Evolutionary conservation across 2,797 vertebrate species (phyloP).

Genomic region (Sphenodon punctatus): DNA sequence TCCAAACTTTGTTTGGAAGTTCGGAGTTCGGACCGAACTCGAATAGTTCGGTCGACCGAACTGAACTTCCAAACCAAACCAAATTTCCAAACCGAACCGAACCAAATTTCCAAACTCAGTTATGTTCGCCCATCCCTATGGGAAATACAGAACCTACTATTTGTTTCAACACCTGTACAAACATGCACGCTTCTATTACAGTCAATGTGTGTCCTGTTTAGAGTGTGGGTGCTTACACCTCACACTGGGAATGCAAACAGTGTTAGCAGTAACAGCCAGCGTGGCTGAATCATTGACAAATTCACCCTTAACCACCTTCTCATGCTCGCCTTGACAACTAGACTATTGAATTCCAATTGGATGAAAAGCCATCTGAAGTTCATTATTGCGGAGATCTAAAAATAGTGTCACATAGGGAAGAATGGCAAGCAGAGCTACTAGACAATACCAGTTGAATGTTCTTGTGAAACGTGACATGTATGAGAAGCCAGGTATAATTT

Average conservation of each 20-base stretch:
- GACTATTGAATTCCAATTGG: conserved; percentile 62
- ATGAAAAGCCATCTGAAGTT: conserved; percentile 44
- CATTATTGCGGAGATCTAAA: too few species aligned
- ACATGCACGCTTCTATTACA: too few species aligned
- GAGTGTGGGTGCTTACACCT: conserved; percentile 8
- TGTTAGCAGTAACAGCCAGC: conserved; percentile 34
- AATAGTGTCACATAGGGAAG: conserved; percentile 59
- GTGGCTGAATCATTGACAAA: conserved; percentile 71
- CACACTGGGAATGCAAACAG: background rate
- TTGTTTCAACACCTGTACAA: too few species aligned
- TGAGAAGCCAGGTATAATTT: conserved; percentile 59
- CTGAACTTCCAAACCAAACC: too few species aligned
- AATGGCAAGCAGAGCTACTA: conserved; percentile 53
- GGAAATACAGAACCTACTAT: too few species aligned
- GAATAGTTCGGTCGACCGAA: too few species aligned
- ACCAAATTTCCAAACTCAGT: too few species aligned
- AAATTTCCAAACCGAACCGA: too few species aligned
- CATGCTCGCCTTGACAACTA: conserved; percentile 65
- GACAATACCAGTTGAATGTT: conserved; percentile 55
- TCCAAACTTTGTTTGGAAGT: too few species aligned
- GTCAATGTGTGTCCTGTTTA: too few species aligned
- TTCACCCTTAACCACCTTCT: conserved; percentile 54
- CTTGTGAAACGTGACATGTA: conserved; percentile 55
- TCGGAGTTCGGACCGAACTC: too few species aligned
- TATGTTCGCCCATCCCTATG: too few species aligned